Evolutionary conservation across 2,888 invertebrate genomes (phyloP).

Genomic region (Harpagoxenus sublaevis): DNA sequence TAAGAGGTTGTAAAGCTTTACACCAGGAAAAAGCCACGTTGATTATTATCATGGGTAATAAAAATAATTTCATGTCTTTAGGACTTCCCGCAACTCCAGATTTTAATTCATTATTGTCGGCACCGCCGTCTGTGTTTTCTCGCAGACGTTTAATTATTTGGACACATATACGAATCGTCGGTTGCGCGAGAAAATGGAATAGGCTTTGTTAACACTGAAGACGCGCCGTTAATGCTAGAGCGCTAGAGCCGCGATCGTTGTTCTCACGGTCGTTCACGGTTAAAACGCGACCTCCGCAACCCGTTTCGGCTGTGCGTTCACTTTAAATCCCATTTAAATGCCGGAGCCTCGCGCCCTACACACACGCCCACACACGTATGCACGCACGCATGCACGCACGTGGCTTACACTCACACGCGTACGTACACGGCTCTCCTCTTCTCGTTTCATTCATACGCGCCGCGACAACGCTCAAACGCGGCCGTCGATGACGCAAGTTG

Average conservation of each 20-base stretch:
- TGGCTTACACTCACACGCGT: slow-evolving; percentile 24
- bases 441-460: slow-evolving; percentile 73
- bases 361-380: not conserved
- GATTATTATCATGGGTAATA: not conserved
- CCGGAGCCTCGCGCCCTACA: slow-evolving; percentile 60
- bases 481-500: slow-evolving; percentile 71
- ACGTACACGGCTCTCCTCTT: not conserved
- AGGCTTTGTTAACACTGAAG: not conserved
- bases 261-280: slow-evolving; percentile 76
- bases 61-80: not conserved
- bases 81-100: not conserved
- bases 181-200: not conserved
- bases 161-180: not conserved
- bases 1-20: not conserved
- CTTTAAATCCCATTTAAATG: slow-evolving; percentile 78
- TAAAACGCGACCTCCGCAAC: slow-evolving; percentile 79
- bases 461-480: slow-evolving; percentile 23
- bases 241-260: slow-evolving; percentile 16
- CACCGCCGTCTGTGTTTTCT: not conserved
- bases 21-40: not conserved
- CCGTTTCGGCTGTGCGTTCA: slow-evolving; percentile 72
- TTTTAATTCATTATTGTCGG: not conserved
- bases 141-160: not conserved
- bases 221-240: not conserved
- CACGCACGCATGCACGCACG: not conserved